Evolutionary conservation across 1,140 invertebrate genomes (phyloP), one percentile per base, ranked within the genome.

Genomic region (Euura saliciscinereae): DNA sequence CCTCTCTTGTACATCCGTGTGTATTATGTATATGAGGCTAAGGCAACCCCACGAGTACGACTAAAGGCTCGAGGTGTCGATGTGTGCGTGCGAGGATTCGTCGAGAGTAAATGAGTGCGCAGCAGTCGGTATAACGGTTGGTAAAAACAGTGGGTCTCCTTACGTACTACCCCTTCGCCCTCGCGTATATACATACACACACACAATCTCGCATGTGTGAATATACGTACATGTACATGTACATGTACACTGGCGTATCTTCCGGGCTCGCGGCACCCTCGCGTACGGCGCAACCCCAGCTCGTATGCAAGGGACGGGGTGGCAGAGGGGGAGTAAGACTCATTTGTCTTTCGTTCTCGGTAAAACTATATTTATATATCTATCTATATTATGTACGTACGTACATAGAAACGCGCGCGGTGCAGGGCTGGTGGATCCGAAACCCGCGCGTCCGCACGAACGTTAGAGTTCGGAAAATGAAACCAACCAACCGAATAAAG

Each of bases 101-200:
- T 74, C 73, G 73, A 75, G 79, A 83, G 80, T 81, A 81, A 82
- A 83, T 80, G 81, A 82, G 80, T 77, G 75, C 76, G 72, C 74
- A 77, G 74, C 71, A 79, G 73, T 78, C 76, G 74, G 76, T 76
- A 73, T 75, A 28, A 76, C 76, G 78, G 74, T 78, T 76, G 78
- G 76, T 83, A 83, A 84, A 83, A 84, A 82, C 82, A 82, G 77
- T 80, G 78, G 74, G 75, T 77, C 78, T 81, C 78, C 75, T 64
- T 7, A 65, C 42, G 71, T 78, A 66, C 73, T 67, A 66, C 70
- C 71, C 70, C 73, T 66, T 69, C 28, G 43, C 74, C 73, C n/a
- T 59, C 66, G 28, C 28, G 28, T 28, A 28, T 28, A 28, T 28
- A 28, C 28, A 28, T 1, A 28, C 28, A 28, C 28, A 28, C 28